These are phyloP conservation scores for Microctenopoma steveboyesi DNA, from an alignment of 2,797 vertebrate species.

Conservation along the genomic window DNA sequence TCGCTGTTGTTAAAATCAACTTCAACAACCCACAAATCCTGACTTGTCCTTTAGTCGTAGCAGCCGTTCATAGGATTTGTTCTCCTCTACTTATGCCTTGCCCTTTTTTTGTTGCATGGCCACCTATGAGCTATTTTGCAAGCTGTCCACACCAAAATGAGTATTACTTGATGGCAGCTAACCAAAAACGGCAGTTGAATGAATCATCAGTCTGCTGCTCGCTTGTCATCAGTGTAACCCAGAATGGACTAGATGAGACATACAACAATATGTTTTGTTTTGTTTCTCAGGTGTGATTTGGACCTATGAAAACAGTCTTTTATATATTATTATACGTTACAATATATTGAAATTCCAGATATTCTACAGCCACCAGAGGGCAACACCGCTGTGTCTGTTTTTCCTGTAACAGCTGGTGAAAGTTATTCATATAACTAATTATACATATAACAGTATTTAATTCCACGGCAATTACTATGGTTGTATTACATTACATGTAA, in stretches of 20 bases:
- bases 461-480: not conserved
- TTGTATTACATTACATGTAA: not conserved
- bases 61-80: conserved; percentile 1
- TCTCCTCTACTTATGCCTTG: not conserved
- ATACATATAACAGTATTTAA: not conserved
- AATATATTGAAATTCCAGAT: not conserved
- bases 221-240: conserved; percentile 15
- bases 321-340: too few relatives aligned
- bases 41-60: not conserved
- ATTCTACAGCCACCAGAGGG: conserved; percentile 45
- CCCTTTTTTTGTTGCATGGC: not conserved
- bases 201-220: conserved; percentile 21
- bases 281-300: not conserved
- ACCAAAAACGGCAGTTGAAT: conserved; percentile 22
- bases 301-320: not conserved
- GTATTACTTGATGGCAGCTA: conserved; percentile 8
- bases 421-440: conserved; percentile 1
- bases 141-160: not conserved
- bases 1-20: not conserved
- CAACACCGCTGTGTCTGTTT: conserved; percentile 22
- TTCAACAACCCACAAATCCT: not conserved
- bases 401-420: not conserved
- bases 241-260: conserved; percentile 20
- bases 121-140: not conserved
- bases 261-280: conserved; percentile 16